Conservation (phyloP, 2,113 vertebrate genomes). For the Zosterops hypoxanthus region DNA sequence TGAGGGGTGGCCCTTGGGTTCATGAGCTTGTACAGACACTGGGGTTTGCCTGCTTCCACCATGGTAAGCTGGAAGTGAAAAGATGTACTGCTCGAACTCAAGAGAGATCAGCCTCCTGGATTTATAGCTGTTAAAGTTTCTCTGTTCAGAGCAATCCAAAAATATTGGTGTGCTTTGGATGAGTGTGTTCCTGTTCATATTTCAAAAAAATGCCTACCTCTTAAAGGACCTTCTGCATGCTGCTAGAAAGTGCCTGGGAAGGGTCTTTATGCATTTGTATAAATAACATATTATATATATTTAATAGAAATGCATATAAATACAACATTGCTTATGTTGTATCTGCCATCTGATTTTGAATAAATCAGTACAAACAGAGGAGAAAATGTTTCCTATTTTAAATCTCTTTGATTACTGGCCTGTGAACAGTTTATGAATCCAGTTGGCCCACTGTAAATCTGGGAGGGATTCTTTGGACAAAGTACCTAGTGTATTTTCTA, state of each 20-base stretch:
- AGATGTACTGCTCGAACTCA: background rate
- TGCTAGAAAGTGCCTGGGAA: background rate
- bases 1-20: background rate
- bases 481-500: background rate
- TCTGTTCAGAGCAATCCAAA: conserved; percentile 3
- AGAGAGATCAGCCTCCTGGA: background rate
- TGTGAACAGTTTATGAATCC: conserved; percentile 9
- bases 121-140: background rate
- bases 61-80: background rate
- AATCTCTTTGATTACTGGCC: background rate
- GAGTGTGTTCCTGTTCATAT: background rate
- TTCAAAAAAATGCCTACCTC: background rate
- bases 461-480: conserved; percentile 24
- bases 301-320: background rate
- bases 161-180: conserved; percentile 6
- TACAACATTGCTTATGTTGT: background rate
- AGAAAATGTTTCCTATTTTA: conserved; percentile 31
- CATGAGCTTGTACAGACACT: background rate
- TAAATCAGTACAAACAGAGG: background rate
- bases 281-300: background rate
- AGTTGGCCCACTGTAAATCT: conserved; percentile 23
- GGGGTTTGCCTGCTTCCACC: background rate
- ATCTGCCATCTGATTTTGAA: conserved; percentile 10
- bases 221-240: background rate
- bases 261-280: background rate